A percentile compares a stretch with the other conserved stretches of the same genome.
These are phyloP conservation scores for Alligator mississippiensis DNA, from an alignment of 2,113 vertebrate species.

Conservation along the genomic window DNA sequence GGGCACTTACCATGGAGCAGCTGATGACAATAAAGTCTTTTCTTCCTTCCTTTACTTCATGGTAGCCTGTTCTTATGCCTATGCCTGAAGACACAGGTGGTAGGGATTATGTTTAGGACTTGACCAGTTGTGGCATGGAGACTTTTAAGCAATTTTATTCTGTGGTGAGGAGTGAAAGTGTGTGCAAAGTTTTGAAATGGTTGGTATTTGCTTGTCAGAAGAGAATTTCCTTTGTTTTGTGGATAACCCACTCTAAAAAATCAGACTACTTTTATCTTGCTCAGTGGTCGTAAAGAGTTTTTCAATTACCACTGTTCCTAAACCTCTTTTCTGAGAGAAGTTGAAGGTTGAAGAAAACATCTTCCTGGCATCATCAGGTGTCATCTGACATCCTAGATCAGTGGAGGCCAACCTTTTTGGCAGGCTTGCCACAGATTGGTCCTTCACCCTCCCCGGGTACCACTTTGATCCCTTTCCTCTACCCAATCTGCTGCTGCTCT, in stretches of 20 bases:
- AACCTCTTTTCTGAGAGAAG: background rate
- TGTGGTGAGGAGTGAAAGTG: background rate
- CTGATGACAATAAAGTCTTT: too few relatives aligned
- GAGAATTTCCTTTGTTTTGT: background rate
- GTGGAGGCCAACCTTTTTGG: background rate
- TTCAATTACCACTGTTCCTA: background rate
- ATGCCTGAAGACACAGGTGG: background rate
- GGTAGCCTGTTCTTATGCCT: too few relatives aligned
- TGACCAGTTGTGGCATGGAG: rapidly evolving
- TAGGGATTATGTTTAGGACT: background rate
- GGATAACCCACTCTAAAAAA: background rate
- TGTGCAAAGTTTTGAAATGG: background rate
- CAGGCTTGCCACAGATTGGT: too few relatives aligned
- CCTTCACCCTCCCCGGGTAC: too few relatives aligned
- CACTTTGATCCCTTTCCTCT: too few relatives aligned
- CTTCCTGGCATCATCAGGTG: background rate
- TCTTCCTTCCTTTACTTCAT: too few relatives aligned
- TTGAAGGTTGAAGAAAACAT: background rate
- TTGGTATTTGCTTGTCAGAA: background rate
- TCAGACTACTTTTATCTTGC: background rate
- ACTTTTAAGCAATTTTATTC: background rate
- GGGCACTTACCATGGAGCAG: too few relatives aligned
- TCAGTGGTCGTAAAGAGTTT: background rate
- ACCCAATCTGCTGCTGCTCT: too few relatives aligned
- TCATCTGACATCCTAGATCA: background rate